These are phyloP conservation scores for Scelioninae gen. 2 DNA, from an alignment of 2,888 invertebrate species.

Conservation along the genomic window DNA sequence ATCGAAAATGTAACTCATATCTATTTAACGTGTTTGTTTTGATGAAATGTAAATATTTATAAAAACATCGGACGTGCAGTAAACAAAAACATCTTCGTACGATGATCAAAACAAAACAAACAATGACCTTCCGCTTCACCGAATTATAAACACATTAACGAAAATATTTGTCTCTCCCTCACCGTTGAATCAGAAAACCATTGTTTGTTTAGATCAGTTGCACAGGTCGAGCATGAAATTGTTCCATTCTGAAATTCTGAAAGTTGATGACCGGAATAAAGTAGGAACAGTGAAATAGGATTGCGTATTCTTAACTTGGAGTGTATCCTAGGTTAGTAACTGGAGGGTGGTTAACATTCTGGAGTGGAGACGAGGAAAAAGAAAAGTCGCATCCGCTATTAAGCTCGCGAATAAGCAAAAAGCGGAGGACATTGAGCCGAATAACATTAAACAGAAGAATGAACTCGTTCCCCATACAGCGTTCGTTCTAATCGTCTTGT, in stretches of 20 bases:
- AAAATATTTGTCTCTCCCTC: too few relatives aligned
- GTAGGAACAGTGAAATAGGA: conserved; percentile 29
- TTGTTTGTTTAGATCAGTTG: too few relatives aligned
- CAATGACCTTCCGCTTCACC: too few relatives aligned
- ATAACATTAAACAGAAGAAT: conserved; percentile 50
- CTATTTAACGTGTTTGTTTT: too few relatives aligned
- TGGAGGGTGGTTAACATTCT: conserved; percentile 44
- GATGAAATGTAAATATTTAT: too few relatives aligned
- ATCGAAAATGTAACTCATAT: too few relatives aligned
- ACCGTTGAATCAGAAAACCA: too few relatives aligned
- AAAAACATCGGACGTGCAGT: too few relatives aligned
- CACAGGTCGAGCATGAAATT: too few relatives aligned
- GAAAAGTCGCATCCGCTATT: conserved; percentile 38
- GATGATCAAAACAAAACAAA: too few relatives aligned
- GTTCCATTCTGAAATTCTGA: background rate
- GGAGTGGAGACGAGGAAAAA: conserved; percentile 14
- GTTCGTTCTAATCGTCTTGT: conserved; percentile 45
- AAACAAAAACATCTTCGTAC: too few relatives aligned
- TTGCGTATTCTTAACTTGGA: conserved; percentile 14
- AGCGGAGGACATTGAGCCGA: conserved; percentile 27
- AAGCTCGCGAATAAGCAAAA: conserved; percentile 40
- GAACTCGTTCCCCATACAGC: conserved; percentile 29
- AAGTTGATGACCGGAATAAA: conserved; percentile 49
- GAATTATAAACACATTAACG: too few relatives aligned
- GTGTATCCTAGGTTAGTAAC: conserved; percentile 56